Conservation (phyloP, 2,113 vertebrate genomes). For the Anseranas semipalmata region DNA sequence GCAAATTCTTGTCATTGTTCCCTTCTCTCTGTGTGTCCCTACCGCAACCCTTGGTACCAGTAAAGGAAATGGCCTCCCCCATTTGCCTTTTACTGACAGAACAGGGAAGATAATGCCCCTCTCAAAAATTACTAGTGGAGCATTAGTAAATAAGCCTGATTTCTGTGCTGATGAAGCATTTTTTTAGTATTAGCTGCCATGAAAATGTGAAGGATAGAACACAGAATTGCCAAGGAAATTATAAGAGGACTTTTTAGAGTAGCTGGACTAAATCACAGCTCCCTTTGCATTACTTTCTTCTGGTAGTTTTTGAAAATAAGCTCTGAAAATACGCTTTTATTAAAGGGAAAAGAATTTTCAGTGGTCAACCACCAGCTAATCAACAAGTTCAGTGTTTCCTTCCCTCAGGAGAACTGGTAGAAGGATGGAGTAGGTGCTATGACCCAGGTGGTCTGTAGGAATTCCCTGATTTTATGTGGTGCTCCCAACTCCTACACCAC, state of each 20-base stretch:
- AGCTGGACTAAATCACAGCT: not conserved
- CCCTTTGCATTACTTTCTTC: not conserved
- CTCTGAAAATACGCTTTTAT: not conserved
- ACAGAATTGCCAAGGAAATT: not conserved
- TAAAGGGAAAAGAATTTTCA: not conserved
- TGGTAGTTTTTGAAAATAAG: not conserved
- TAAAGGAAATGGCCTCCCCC: not conserved
- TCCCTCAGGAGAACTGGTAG: rapidly evolving
- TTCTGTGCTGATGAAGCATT: not conserved
- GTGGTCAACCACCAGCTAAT: not conserved
- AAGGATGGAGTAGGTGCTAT: not conserved
- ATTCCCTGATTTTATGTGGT: not conserved
- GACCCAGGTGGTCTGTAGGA: not conserved
- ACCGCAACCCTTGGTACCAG: not conserved
- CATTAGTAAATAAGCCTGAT: not conserved
- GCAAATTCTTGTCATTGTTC: constrained; percentile 42
- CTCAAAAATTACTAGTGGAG: not conserved
- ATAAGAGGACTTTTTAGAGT: not conserved
- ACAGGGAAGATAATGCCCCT: not conserved
- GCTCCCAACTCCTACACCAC: not conserved
- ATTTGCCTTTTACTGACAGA: not conserved
- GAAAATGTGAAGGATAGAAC: not conserved
- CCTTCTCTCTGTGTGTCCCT: not conserved
- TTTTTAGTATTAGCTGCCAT: not conserved
- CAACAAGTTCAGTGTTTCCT: not conserved